Conservation (phyloP, 2,113 vertebrate species). For the Percopsis transmontana region DNA sequence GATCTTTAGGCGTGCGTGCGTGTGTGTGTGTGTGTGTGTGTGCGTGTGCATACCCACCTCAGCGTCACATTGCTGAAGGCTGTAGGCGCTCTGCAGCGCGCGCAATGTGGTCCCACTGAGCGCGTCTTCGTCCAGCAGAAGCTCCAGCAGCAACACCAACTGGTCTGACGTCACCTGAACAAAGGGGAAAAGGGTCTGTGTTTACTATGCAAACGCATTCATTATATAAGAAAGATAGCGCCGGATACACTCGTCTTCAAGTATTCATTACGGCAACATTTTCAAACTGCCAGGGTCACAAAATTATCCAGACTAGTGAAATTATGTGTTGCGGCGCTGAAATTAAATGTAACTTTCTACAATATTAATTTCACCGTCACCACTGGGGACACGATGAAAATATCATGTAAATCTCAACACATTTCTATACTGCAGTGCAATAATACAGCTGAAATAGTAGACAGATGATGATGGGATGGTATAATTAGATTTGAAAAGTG, state of each 20-base stretch:
- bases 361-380: slow-evolving; percentile 51
- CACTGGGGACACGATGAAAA: slow-evolving; percentile 29
- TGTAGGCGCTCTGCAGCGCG: slow-evolving; percentile 80
- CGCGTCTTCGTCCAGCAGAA: slow-evolving; percentile 84
- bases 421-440: slow-evolving; percentile 44
- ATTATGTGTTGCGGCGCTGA: slow-evolving; percentile 31
- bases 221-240: not conserved
- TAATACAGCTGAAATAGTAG: slow-evolving; percentile 48
- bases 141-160: slow-evolving; percentile 91
- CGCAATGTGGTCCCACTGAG: slow-evolving; percentile 75
- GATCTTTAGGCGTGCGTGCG: not conserved
- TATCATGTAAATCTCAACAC: not conserved
- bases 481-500: too few species aligned
- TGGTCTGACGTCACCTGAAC: slow-evolving; percentile 90
- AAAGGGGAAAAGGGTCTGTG: slow-evolving; percentile 43
- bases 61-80: slow-evolving; percentile 83
- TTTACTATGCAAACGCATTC: slow-evolving; percentile 21
- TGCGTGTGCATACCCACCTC: slow-evolving; percentile 80
- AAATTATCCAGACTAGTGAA: slow-evolving; percentile 20
- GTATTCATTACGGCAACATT: slow-evolving; percentile 19
- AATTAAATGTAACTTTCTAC: slow-evolving; percentile 44
- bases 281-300: slow-evolving; percentile 23
- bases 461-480: too few species aligned
- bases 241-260: not conserved
- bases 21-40: not conserved